Base-by-base conservation (phyloP, 2,797 vertebrate species). In the Sebastes cheni region DNA sequence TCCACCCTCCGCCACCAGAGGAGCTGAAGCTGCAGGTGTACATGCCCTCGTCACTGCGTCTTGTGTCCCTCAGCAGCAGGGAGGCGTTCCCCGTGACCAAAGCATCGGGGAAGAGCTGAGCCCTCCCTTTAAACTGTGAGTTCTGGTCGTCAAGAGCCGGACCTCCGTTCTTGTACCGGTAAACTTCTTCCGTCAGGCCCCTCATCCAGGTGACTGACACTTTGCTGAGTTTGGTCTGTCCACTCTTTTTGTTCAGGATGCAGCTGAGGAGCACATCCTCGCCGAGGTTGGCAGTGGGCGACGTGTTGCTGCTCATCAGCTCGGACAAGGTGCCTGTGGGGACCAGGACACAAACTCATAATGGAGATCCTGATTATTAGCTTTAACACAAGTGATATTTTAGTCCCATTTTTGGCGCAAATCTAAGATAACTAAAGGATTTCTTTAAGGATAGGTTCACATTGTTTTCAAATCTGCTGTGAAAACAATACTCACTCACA, bases 131-230 rank as follows among this genome's bases (percentile, higher is more conserved):
- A 74, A 97, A 98, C 11, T 60, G 75, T 0, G 50, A 1, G 0
- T 95, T 92, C 92, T 98, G 97, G 20, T 91, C 65, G 3, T 58
- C 56, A 8, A 97, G 93, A 1, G 88, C 73, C 0, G 92, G 90
- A 25, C 90, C 93, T 23, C 95, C 95, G 0, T 91, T 73, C 69
- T 82, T 68, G 25, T 96, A 97, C 42, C 90, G 84, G 0, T 96
- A 96, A n/a, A 98, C 97, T 3, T 92, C 56, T 3, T 96, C 93
- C 0, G 36, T 83, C 2, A 93, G 39, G 0, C 88, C 94, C 0
- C 54, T 84, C 91, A 96, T 72, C 98, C 97, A 98, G 29, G 80
- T 95, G 78, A 98, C 94, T 0, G 82, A 86, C 22, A 96, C 88
- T 3, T 89, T 81, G 4, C 16, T 68, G 29, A 88, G 8, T 1